A percentile compares a stretch with the other conserved stretches of the same genome.
These are phyloP conservation scores for Stenurella melanura DNA, from an alignment of 2,888 invertebrate species.

Conservation along the genomic window DNA sequence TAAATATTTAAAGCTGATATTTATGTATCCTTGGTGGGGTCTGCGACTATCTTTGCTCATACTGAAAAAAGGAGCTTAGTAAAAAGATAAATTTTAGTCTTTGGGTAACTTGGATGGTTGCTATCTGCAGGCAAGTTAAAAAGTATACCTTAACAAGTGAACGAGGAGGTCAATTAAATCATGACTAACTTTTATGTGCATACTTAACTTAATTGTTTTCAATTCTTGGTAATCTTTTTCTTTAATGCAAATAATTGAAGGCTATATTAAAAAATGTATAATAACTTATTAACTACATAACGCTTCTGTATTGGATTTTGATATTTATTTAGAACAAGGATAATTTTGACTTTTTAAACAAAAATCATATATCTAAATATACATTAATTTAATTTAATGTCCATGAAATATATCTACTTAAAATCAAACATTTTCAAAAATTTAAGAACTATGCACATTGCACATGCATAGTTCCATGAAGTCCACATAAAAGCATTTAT, in stretches of 20 bases:
- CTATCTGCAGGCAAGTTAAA: background rate
- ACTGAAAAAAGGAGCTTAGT: too few relatives aligned
- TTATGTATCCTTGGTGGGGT: too few relatives aligned
- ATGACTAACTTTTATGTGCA: slow-evolving; percentile 2
- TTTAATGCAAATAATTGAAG: slow-evolving; percentile 7
- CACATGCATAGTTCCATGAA: too few relatives aligned
- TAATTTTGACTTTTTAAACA: background rate
- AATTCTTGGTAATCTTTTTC: background rate
- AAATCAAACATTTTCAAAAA: too few relatives aligned
- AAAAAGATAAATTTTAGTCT: too few relatives aligned
- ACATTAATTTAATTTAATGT: background rate
- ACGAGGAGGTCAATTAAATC: background rate
- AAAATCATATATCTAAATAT: background rate
- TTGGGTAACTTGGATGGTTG: too few relatives aligned
- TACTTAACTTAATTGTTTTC: slow-evolving; percentile 2
- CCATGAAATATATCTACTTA: background rate
- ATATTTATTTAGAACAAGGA: slow-evolving; percentile 3
- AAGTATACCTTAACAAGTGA: slow-evolving; percentile 2
- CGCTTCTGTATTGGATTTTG: background rate
- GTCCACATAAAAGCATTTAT: too few relatives aligned
- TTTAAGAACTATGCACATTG: too few relatives aligned
- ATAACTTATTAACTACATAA: background rate
- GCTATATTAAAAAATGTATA: background rate
- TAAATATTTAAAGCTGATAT: too few relatives aligned
- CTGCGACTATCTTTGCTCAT: too few relatives aligned